Evolutionary conservation across 2,113 vertebrate genomes (phyloP).

Genomic region (Oncorhynchus clarkii): DNA sequence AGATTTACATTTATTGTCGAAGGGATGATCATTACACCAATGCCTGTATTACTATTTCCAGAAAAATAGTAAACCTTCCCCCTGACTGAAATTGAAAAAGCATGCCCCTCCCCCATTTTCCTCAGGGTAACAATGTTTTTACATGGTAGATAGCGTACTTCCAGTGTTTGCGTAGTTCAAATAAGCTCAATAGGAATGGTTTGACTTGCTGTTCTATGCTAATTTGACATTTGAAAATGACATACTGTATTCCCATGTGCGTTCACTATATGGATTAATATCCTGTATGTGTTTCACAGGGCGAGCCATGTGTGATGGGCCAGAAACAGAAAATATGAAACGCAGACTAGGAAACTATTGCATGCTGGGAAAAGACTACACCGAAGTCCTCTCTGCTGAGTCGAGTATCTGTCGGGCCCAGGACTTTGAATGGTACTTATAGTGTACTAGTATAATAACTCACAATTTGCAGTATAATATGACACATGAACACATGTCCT

Average conservation of each 20-base stretch:
- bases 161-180: too few relatives aligned
- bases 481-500: background rate
- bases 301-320: slow-evolving; percentile 96
- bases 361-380: slow-evolving; percentile 84
- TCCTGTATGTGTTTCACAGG: slow-evolving; percentile 66
- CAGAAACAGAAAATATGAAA: slow-evolving; percentile 93
- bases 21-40: too few relatives aligned
- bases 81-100: too few relatives aligned
- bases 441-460: background rate
- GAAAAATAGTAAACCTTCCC: too few relatives aligned
- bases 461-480: too few relatives aligned
- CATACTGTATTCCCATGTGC: background rate
- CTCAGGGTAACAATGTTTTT: too few relatives aligned
- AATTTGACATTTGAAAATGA: background rate
- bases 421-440: slow-evolving; percentile 94
- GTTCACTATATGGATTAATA: background rate
- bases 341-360: slow-evolving; percentile 87
- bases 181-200: background rate
- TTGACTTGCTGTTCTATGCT: background rate
- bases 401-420: slow-evolving; percentile 90
- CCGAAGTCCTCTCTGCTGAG: slow-evolving; percentile 86
- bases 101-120: too few relatives aligned
- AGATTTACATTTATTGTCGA: too few relatives aligned
- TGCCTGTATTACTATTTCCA: too few relatives aligned
- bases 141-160: too few relatives aligned